phyloP scores from a whole-genome alignment of 2,797 vertebrate species.

The Gila robusta region DNA sequence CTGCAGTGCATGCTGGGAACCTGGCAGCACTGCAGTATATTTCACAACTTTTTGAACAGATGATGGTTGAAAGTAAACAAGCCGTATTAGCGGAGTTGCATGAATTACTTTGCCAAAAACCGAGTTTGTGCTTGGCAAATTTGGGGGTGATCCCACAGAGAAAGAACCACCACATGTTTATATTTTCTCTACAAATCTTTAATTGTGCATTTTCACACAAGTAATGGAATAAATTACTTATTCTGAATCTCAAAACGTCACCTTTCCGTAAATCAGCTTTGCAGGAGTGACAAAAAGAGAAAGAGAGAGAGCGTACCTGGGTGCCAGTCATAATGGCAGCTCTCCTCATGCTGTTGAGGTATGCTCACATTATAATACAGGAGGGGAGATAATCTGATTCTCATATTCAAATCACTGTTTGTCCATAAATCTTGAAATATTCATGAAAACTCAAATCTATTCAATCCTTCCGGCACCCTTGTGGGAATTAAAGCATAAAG shows the following conservation, averaged over 20 bases:
- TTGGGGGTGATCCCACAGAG: neutral
- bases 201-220: conserved; percentile 18
- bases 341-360: conserved; percentile 16
- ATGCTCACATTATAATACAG: conserved; percentile 43
- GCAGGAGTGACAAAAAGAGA: conserved; percentile 26
- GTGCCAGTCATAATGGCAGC: conserved; percentile 38
- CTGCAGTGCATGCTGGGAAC: neutral
- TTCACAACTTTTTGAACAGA: neutral
- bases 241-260: conserved; percentile 25
- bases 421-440: conserved; percentile 67
- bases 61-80: conserved; percentile 15
- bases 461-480: conserved; percentile 39
- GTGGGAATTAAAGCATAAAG: conserved; percentile 57
- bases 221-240: conserved; percentile 34
- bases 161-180: conserved; percentile 11
- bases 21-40: neutral
- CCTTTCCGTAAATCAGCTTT: conserved; percentile 35
- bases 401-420: conserved; percentile 64
- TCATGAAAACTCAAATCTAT: conserved; percentile 54
- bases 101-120: neutral
- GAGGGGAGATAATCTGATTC: conserved; percentile 58
- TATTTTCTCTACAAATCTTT: conserved; percentile 1
- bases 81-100: neutral
- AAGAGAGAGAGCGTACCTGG: neutral
- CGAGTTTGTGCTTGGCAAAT: neutral